Percentiles rank a stretch among this genome's conserved stretches.
Evolutionary conservation across 2,797 vertebrate genomes (phyloP).

Genomic region (Mastacembelus armatus): DNA sequence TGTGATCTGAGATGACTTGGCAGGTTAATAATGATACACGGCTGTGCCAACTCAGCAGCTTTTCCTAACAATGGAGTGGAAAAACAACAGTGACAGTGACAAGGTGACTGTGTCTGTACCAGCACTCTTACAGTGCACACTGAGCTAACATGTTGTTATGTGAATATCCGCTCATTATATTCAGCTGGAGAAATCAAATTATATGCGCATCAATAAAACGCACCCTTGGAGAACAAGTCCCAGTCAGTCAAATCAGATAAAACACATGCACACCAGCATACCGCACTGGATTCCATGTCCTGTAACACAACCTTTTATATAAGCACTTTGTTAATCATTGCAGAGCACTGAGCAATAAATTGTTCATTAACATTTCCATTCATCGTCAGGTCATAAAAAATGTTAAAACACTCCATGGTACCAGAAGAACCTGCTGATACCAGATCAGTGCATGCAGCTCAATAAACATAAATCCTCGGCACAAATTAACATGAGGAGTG

Average conservation of each 20-base stretch:
- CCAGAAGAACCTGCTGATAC: neutral
- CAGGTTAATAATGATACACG: constrained; percentile 60
- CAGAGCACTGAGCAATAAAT: neutral
- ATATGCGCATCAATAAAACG: constrained; percentile 32
- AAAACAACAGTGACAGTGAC: constrained; percentile 45
- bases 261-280: neutral
- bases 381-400: constrained; percentile 8
- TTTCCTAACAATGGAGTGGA: constrained; percentile 31
- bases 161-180: constrained; percentile 23
- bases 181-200: constrained; percentile 15
- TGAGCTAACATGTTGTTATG: constrained; percentile 35
- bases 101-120: constrained; percentile 27
- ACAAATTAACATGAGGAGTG: neutral
- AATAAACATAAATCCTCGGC: constrained; percentile 1
- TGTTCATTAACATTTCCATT: neutral
- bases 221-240: constrained; percentile 6
- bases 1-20: constrained; percentile 48
- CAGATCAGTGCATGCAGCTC: neutral
- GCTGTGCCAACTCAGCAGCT: constrained; percentile 53
- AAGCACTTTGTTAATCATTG: constrained; percentile 29
- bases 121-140: constrained; percentile 31
- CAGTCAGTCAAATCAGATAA: constrained; percentile 10
- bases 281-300: neutral
- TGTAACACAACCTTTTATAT: neutral
- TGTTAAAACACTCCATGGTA: neutral